Evolutionary conservation across 64 coral and sea anemone genomes (phyloP), one percentile per base, ranked within the genome.

Genomic region (Pocillopora verrucosa): DNA sequence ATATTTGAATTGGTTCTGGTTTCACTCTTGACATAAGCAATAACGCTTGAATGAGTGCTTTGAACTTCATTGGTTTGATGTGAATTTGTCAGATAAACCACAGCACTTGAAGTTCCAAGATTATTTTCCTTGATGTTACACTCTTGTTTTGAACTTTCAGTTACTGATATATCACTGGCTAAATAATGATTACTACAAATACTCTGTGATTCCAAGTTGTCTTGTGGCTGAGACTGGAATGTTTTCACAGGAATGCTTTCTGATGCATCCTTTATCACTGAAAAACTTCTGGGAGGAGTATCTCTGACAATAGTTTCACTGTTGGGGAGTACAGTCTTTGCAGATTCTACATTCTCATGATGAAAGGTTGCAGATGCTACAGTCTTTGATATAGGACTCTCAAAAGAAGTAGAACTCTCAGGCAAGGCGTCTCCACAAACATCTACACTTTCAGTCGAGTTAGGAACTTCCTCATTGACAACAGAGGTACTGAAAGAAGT

Each of bases 11-110:
- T 22, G 77, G 61, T 16, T 86, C 84, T 72, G 25, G 60, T 58
- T 82, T 76, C 80, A 22, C 11, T 90, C 59, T 82, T 90, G 7
- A 82, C 82, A 85, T 72, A 85, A 56, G 82, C 26, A 25, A 57
- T 45, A 20, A 41, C 13, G 25, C 35, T 70, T 72, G 36, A 20
- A n/a, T 85, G 82, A 65, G 22, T 1, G 12, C 15, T 65, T 65
- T 72, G 82, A 72, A 41, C 16, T 58, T 57, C 37, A 0, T 45
- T 85, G 22, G 82, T 9, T 22, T 67, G 45, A 5, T 25, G 36
- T 72, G 65, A 16, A 85, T 37, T 72, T 11, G 70, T 17, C 38
- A 56, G 22, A 65, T 56, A 13, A 56, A 85, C 45, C 5, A 85
- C 65, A 72, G 77, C 13, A 57, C 82, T 68, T 70, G 82, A 85